These are phyloP conservation scores for Collichthys lucidus DNA, from an alignment of 2,113 vertebrate genomes.

Conservation along the genomic window DNA sequence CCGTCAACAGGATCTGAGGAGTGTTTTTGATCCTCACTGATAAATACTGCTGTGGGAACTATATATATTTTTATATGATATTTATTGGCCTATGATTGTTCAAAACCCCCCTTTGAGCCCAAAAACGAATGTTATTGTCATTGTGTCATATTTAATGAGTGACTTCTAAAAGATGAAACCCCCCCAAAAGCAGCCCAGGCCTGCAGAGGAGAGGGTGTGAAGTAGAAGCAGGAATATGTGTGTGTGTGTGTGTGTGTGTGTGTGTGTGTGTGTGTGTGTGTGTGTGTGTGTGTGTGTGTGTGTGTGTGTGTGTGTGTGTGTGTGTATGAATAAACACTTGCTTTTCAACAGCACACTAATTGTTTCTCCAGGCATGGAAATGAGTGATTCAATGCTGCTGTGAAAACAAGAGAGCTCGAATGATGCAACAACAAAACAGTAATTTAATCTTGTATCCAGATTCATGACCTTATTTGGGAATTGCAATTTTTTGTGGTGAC, in stretches of 20 bases:
- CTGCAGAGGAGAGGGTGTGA: slow-evolving; percentile 50
- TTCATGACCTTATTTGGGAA: background rate
- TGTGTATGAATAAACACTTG: slow-evolving; percentile 43
- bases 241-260: background rate
- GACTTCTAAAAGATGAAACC: slow-evolving; percentile 72
- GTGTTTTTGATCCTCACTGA: slow-evolving; percentile 23
- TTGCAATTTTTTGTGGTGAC: background rate
- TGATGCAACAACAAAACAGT: slow-evolving; percentile 9
- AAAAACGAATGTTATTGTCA: slow-evolving; percentile 59
- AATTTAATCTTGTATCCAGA: background rate
- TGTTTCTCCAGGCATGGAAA: slow-evolving; percentile 59
- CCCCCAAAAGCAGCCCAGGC: slow-evolving; percentile 57
- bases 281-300: background rate
- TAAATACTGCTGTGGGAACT: slow-evolving; percentile 18
- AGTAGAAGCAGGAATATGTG: background rate
- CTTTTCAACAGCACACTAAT: slow-evolving; percentile 69
- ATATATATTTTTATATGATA: slow-evolving; percentile 46
- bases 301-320: background rate
- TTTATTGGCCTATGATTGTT: slow-evolving; percentile 57
- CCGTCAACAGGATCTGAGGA: background rate
- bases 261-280: background rate
- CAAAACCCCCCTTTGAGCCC: slow-evolving; percentile 32
- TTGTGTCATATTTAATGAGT: slow-evolving; percentile 76
- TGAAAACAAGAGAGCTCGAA: background rate
- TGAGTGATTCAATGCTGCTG: slow-evolving; percentile 34